Conservation (phyloP, 2,797 vertebrate genomes). For the Psittacula derbiana region DNA sequence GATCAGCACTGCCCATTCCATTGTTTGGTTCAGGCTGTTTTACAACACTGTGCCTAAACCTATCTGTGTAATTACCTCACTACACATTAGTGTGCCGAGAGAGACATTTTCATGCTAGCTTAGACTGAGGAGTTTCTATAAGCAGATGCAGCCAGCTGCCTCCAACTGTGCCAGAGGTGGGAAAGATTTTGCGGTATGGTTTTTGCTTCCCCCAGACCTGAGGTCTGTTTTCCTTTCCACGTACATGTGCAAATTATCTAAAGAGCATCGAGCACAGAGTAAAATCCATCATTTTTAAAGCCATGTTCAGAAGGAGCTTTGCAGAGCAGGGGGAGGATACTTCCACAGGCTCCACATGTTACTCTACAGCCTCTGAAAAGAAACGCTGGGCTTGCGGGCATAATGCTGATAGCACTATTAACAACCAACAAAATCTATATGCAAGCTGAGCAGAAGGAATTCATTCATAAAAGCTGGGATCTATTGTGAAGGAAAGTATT, state of each 20-base stretch:
- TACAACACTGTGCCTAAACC: not conserved
- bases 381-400: not conserved
- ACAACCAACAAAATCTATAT: not conserved
- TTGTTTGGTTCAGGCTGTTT: conserved; percentile 15
- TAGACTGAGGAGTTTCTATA: not conserved
- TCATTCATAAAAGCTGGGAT: conserved; percentile 24
- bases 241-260: not conserved
- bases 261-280: not conserved
- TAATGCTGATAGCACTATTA: not conserved
- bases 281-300: not conserved
- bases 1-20: not conserved
- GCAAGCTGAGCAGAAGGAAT: not conserved
- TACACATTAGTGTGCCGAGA: not conserved
- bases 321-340: not conserved
- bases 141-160: conserved; percentile 46
- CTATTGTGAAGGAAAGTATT: conserved; percentile 20
- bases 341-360: not conserved
- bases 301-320: not conserved
- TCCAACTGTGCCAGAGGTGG: conserved; percentile 41
- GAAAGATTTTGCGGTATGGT: not conserved
- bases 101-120: conserved; percentile 31
- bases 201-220: not conserved
- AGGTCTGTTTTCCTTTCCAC: not conserved
- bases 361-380: not conserved
- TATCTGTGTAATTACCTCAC: not conserved